These are phyloP conservation scores for Pica pica DNA, from an alignment of 2,113 vertebrate genomes.

Conservation along the genomic window DNA sequence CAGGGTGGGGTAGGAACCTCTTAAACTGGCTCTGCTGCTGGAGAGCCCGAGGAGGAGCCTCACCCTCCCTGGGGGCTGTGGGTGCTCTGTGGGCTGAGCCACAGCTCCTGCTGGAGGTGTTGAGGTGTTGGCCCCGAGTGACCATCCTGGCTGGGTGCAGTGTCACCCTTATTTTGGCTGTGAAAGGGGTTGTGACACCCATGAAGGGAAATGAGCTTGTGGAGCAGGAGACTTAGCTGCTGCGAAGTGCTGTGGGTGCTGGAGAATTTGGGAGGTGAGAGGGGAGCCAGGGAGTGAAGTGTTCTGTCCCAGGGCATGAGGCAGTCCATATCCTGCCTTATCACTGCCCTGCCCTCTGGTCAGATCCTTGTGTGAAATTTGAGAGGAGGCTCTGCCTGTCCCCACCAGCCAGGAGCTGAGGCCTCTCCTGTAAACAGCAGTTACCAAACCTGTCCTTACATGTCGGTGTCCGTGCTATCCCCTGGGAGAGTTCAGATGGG, in stretches of 20 bases:
- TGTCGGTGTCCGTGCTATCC: neutral
- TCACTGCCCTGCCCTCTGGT: conserved; percentile 1
- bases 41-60: neutral
- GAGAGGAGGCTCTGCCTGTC: conserved; percentile 12
- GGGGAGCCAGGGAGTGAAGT: neutral
- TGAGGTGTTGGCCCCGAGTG: fast-evolving
- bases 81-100: neutral
- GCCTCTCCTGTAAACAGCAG: conserved; percentile 9
- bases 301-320: neutral
- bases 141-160: neutral
- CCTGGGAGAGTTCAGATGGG: neutral
- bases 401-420: neutral
- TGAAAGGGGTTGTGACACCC: neutral
- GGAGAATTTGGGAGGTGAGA: neutral
- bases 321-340: neutral
- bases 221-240: neutral
- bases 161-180: neutral
- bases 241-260: neutral
- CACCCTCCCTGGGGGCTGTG: neutral
- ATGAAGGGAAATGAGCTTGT: neutral
- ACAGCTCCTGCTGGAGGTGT: neutral
- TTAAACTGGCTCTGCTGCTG: conserved; percentile 19
- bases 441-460: neutral
- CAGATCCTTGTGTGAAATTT: neutral
- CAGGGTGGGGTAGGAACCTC: neutral